Conservation (phyloP, 2,113 vertebrate species). For the Dermatemys mawii region DNA sequence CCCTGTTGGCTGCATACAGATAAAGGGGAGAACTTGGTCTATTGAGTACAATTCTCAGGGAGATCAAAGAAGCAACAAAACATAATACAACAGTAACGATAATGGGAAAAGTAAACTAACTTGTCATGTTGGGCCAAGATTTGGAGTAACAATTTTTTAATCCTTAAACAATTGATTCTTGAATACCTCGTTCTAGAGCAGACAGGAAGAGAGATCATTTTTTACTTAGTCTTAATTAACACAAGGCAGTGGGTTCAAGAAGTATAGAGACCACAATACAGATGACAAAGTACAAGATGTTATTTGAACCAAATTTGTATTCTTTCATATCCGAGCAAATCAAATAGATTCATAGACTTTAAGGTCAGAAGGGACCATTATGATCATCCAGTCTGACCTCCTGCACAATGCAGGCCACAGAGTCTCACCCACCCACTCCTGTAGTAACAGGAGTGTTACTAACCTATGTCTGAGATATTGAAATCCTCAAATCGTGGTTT, state of each 20-base stretch:
- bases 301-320: neutral
- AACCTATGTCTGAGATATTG: no score
- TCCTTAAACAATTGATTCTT: neutral
- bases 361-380: no score
- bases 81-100: neutral
- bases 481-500: no score
- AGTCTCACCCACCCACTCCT: no score
- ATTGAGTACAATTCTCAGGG: neutral
- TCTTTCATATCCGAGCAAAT: neutral
- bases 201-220: neutral
- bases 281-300: neutral
- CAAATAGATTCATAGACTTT: no score
- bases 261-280: neutral
- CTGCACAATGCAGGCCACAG: no score
- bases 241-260: constrained; percentile 24
- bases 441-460: no score
- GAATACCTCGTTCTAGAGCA: neutral
- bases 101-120: neutral
- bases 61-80: neutral
- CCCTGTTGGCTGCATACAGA: neutral
- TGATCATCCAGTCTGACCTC: no score
- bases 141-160: constrained; percentile 20
- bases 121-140: neutral
- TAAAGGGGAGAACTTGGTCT: constrained; percentile 14
- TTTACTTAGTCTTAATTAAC: constrained; percentile 15